Evolutionary conservation across 2,888 invertebrate species (phyloP).

Genomic region (Pseudeuparius sepicola): DNA sequence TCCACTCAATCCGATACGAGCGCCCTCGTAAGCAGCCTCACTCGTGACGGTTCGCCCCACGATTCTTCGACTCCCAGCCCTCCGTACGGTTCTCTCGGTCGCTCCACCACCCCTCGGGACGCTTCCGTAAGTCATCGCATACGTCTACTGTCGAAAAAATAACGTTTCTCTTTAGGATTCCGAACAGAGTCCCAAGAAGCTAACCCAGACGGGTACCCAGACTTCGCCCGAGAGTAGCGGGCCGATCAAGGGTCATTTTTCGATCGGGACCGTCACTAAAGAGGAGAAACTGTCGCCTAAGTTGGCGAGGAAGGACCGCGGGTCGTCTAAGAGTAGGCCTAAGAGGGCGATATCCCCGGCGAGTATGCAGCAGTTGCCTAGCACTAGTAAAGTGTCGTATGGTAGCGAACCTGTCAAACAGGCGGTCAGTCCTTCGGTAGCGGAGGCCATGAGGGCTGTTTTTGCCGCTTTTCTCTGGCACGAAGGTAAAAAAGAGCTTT

Average conservation of each 20-base stretch:
- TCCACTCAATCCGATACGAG: conserved; percentile 53
- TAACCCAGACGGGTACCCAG: conserved; percentile 59
- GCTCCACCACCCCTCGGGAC: too few species aligned
- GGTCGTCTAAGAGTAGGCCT: conserved; percentile 41
- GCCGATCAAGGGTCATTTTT: conserved; percentile 45
- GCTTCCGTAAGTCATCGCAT: conserved; percentile 22
- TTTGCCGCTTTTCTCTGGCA: conserved; percentile 97
- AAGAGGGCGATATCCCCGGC: conserved; percentile 40
- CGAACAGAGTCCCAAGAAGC: conserved; percentile 36
- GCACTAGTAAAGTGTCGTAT: conserved; percentile 33
- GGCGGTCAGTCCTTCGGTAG: conserved; percentile 85
- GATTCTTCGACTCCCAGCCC: too few species aligned
- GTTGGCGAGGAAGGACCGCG: conserved; percentile 45
- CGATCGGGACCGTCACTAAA: conserved; percentile 45
- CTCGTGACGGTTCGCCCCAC: too few species aligned
- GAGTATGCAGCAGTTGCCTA: conserved; percentile 36
- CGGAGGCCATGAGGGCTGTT: conserved; percentile 85
- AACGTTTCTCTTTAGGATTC: conserved; percentile 29
- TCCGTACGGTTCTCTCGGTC: too few species aligned
- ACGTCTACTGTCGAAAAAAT: too few species aligned
- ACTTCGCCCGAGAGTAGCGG: conserved; percentile 52
- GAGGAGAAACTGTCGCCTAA: conserved; percentile 49
- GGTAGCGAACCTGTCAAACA: conserved; percentile 54
- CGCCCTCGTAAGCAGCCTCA: conserved; percentile 50
- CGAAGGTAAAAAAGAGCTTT: conserved; percentile 64